Conservation (phyloP, 2,113 vertebrate genomes). For the Phainopepla nitens region DNA sequence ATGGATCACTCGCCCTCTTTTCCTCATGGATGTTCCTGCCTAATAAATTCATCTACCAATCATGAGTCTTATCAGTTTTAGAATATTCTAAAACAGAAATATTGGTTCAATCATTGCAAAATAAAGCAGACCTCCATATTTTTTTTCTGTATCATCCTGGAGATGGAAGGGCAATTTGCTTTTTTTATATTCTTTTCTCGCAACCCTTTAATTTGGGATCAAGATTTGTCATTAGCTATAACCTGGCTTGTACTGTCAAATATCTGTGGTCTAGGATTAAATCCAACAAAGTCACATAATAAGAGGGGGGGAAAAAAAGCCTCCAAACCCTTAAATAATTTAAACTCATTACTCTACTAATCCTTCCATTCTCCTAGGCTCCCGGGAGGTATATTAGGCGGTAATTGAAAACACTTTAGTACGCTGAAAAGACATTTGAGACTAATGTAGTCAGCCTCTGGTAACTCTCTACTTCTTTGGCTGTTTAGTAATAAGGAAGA, state of each 20-base stretch:
- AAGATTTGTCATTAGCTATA: constrained; percentile 57
- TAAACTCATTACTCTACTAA: constrained; percentile 76
- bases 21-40: neutral
- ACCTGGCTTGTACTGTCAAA: constrained; percentile 51
- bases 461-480: neutral
- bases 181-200: constrained; percentile 37
- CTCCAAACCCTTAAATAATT: constrained; percentile 60
- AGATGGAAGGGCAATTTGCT: constrained; percentile 9
- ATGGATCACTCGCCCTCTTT: neutral
- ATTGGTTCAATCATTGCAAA: neutral
- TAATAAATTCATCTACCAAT: neutral
- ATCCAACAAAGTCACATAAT: constrained; percentile 47
- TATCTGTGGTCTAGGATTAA: constrained; percentile 60
- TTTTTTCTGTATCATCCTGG: neutral
- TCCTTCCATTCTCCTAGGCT: constrained; percentile 64
- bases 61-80: neutral
- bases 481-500: constrained; percentile 34
- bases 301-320: accelerated
- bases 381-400: constrained; percentile 72
- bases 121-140: neutral
- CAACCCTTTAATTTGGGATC: constrained; percentile 38
- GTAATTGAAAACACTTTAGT: constrained; percentile 75
- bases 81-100: neutral
- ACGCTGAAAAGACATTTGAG: constrained; percentile 62
- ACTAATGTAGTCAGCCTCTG: constrained; percentile 7